Percentiles rank a stretch among this genome's conserved stretches.
phyloP scores from a whole-genome alignment of 2,113 vertebrate species.

The Lota lota region DNA sequence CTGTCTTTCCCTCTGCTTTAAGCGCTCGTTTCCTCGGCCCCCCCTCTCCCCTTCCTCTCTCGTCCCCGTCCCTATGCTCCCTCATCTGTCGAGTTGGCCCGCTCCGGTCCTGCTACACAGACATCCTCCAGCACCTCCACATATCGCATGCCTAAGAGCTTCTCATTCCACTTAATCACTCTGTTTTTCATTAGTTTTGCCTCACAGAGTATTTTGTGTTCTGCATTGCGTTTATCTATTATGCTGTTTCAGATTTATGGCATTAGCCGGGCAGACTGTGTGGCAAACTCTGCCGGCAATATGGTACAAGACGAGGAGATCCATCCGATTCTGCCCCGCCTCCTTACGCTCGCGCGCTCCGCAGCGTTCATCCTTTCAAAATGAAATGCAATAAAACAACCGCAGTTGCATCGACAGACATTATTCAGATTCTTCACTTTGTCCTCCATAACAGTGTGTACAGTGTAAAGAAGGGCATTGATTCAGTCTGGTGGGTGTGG shows the following conservation, averaged over 20 bases:
- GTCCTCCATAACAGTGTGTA: too few relatives aligned
- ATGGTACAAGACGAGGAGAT: conserved; percentile 65
- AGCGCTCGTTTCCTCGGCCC: conserved; percentile 65
- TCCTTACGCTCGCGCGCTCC: conserved; percentile 4
- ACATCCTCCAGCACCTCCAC: conserved; percentile 51
- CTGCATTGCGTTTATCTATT: conserved; percentile 74
- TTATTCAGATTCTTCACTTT: conserved; percentile 4
- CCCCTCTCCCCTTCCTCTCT: conserved; percentile 66
- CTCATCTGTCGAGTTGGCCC: conserved; percentile 75
- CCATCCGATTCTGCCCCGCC: conserved; percentile 67
- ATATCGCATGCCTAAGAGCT: conserved; percentile 69
- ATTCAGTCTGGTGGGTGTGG: background rate
- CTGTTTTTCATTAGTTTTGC: conserved; percentile 72
- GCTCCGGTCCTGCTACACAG: conserved; percentile 45
- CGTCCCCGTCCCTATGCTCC: conserved; percentile 67
- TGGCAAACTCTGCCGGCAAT: conserved; percentile 64
- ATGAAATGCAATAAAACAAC: conserved; percentile 70
- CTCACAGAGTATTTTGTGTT: conserved; percentile 74
- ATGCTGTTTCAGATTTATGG: conserved; percentile 75
- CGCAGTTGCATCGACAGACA: conserved; percentile 38
- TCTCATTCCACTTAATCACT: conserved; percentile 76
- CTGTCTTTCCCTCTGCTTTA: conserved; percentile 70
- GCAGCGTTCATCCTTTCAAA: conserved; percentile 70
- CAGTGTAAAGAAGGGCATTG: background rate
- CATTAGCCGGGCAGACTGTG: conserved; percentile 53